These are phyloP conservation scores for Orchesella cincta DNA, from an alignment of 1,140 invertebrate genomes.

Conservation along the genomic window DNA sequence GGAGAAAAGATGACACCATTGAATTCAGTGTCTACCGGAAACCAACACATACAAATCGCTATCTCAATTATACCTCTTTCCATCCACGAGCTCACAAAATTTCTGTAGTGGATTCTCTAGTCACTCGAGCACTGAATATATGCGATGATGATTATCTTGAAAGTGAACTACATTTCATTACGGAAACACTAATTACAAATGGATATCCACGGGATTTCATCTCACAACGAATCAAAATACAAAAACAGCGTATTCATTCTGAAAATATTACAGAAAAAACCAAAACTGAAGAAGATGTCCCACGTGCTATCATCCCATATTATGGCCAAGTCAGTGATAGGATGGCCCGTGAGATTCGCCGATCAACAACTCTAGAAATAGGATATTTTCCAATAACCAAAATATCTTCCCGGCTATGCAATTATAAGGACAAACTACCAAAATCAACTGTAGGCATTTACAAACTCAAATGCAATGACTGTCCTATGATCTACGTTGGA, in stretches of 20 bases:
- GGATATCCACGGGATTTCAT: conserved; percentile 5
- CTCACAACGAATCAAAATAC: not conserved
- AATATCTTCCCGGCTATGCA: not conserved
- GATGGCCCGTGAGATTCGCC: not conserved
- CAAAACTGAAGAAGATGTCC: not conserved
- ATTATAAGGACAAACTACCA: not conserved
- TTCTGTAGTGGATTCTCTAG: conserved; percentile 18
- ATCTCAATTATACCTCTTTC: conserved; percentile 32
- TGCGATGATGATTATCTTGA: conserved; percentile 32
- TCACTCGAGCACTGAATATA: conserved; percentile 16
- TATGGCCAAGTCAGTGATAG: not conserved
- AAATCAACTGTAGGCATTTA: not conserved
- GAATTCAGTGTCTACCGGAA: conserved; percentile 31
- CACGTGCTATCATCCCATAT: not conserved
- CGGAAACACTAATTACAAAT: not conserved
- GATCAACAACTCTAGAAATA: not conserved
- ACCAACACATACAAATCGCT: conserved; percentile 25
- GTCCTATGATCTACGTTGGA: no score
- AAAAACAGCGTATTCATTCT: not conserved
- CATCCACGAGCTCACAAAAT: conserved; percentile 32
- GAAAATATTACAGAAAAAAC: not conserved
- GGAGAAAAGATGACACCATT: not conserved
- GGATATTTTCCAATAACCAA: conserved; percentile 6
- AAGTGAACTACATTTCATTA: not conserved
- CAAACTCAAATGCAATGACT: no score